Percentiles rank a stretch among this genome's conserved stretches.
phyloP scores from a whole-genome alignment of 2,113 vertebrate genomes.

The Dipodomys spectabilis region DNA sequence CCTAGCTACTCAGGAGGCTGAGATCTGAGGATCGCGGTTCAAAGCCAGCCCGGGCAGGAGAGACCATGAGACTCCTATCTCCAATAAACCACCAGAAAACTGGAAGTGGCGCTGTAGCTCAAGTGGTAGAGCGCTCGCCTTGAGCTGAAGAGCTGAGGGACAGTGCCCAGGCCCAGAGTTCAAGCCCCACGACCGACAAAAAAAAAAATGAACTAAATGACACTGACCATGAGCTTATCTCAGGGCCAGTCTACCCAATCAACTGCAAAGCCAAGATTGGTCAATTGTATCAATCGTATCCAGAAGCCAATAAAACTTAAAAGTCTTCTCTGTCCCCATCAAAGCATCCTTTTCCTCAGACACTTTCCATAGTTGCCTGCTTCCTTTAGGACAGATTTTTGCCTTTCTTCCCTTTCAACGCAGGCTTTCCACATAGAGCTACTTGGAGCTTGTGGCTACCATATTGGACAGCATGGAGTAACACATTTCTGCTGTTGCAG shows the following conservation, averaged over 20 bases:
- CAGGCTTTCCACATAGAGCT: not conserved
- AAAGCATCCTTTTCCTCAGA: not conserved
- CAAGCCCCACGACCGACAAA: too few species aligned
- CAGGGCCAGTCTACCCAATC: not conserved
- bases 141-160: too few species aligned
- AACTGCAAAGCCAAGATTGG: not conserved
- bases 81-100: too few species aligned
- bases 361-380: not conserved
- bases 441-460: not conserved
- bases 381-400: not conserved
- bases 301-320: constrained; percentile 34
- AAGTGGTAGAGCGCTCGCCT: too few species aligned
- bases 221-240: not conserved
- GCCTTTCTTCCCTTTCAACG: not conserved
- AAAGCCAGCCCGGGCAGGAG: too few species aligned
- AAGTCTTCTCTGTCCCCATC: not conserved
- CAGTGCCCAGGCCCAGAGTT: too few species aligned
- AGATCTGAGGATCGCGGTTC: too few species aligned
- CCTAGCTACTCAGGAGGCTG: too few species aligned
- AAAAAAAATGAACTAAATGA: not conserved
- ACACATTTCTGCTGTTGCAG: not conserved
- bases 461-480: not conserved
- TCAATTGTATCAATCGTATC: not conserved
- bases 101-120: too few species aligned
- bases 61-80: too few species aligned